Evolutionary conservation across 2,888 invertebrate genomes (phyloP).

Genomic region (Chrysolina americana): DNA sequence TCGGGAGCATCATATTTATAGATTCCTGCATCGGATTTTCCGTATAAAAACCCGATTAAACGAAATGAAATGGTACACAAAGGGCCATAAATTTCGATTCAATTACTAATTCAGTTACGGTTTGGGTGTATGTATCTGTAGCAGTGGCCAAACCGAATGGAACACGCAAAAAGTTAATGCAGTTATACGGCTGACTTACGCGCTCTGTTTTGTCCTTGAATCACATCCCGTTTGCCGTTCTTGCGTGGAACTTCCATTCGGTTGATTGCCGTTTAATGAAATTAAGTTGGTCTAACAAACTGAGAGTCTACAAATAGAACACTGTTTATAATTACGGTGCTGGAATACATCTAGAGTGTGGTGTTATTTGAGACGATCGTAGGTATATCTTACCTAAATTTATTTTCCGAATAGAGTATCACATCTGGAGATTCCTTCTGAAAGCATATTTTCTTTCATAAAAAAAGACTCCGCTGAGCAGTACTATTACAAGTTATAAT

Average conservation of each 20-base stretch:
- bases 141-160: neutral
- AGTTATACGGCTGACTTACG: conserved; percentile 26
- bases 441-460: no score
- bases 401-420: no score
- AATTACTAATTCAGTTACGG: conserved; percentile 47
- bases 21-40: conserved; percentile 8
- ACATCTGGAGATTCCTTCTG: no score
- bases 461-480: no score
- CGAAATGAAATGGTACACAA: conserved; percentile 44
- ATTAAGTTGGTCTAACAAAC: neutral
- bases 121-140: conserved; percentile 25
- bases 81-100: conserved; percentile 44
- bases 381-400: no score
- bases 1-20: conserved; percentile 37
- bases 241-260: neutral
- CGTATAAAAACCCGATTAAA: conserved; percentile 41
- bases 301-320: neutral
- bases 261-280: conserved; percentile 20
- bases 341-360: no score
- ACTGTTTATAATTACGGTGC: neutral
- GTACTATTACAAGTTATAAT: no score
- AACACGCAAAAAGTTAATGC: conserved; percentile 28
- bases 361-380: no score
- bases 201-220: conserved; percentile 8
- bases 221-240: conserved; percentile 6